A percentile compares a stretch with the other conserved stretches of the same genome.
phyloP scores from a whole-genome alignment of 2,888 invertebrate species.

The Rhagium mordax region DNA sequence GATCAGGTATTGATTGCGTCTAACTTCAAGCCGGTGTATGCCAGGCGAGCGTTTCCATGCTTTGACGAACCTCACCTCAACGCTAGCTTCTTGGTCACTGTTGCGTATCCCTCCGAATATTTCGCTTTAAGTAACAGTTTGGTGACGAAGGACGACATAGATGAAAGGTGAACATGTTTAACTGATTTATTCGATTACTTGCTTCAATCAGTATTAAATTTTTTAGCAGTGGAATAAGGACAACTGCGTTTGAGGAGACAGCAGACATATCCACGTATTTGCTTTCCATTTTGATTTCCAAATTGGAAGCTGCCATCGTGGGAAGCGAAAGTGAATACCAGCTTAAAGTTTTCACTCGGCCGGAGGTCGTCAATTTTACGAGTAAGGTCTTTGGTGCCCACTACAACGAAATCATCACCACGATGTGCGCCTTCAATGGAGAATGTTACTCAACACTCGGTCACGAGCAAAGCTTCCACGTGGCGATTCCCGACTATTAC shows the following conservation, averaged over 20 bases:
- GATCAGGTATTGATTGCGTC: background rate
- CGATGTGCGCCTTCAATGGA: background rate
- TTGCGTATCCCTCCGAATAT: background rate
- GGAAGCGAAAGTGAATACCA: background rate
- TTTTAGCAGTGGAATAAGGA: background rate
- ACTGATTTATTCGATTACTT: too few relatives aligned
- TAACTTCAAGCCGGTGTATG: conserved; percentile 9
- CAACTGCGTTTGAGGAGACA: background rate
- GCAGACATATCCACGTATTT: conserved; percentile 5
- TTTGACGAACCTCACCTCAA: conserved; percentile 13
- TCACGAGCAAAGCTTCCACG: background rate
- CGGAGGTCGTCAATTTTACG: background rate
- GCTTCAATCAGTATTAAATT: too few relatives aligned
- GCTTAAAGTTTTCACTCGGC: conserved; percentile 12
- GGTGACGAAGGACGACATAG: background rate
- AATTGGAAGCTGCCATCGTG: background rate
- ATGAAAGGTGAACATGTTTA: background rate
- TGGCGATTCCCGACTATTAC: conserved; percentile 9
- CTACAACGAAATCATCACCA: background rate
- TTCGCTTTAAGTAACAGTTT: conserved; percentile 11
- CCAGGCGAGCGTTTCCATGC: conserved; percentile 14
- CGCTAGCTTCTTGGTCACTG: background rate
- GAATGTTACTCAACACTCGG: background rate
- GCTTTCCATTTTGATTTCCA: background rate
- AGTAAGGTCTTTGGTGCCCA: background rate